Evolutionary conservation across 2,797 vertebrate genomes (phyloP).

Genomic region (Setipinna tenuifilis): DNA sequence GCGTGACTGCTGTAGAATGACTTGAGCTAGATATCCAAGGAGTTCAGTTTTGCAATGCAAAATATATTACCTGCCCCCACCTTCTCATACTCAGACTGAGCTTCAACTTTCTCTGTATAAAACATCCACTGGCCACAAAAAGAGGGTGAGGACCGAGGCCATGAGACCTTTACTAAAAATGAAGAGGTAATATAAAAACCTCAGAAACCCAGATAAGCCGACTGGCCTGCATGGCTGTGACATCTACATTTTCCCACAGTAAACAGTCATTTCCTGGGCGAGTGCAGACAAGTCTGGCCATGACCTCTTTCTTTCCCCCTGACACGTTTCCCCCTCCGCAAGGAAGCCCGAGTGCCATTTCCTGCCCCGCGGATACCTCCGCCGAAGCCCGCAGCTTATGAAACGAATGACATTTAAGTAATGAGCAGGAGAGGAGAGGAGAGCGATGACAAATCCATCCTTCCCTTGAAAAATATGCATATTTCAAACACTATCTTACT

Average conservation of each 20-base stretch:
- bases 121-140: background rate
- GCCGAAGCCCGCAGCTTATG: slow-evolving; percentile 22
- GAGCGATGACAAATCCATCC: slow-evolving; percentile 34
- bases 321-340: background rate
- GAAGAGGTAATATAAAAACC: background rate
- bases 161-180: background rate
- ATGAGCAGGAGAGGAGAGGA: slow-evolving; percentile 22
- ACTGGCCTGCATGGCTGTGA: slow-evolving; percentile 16
- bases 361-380: slow-evolving; percentile 22
- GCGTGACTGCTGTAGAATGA: no score
- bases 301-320: slow-evolving; percentile 33
- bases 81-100: background rate
- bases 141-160: slow-evolving; percentile 1
- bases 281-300: background rate
- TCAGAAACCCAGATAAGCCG: slow-evolving; percentile 23
- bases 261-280: slow-evolving; percentile 35
- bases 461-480: slow-evolving; percentile 38
- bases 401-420: slow-evolving; percentile 42
- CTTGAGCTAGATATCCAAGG: no score
- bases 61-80: no score
- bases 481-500: slow-evolving; percentile 20
- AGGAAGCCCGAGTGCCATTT: slow-evolving; percentile 29
- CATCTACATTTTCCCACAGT: slow-evolving; percentile 34
- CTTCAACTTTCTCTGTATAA: background rate
- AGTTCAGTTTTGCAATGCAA: no score